Evolutionary conservation across 2,113 vertebrate genomes (phyloP).

Genomic region (Rhegmatorhina hoffmannsi): DNA sequence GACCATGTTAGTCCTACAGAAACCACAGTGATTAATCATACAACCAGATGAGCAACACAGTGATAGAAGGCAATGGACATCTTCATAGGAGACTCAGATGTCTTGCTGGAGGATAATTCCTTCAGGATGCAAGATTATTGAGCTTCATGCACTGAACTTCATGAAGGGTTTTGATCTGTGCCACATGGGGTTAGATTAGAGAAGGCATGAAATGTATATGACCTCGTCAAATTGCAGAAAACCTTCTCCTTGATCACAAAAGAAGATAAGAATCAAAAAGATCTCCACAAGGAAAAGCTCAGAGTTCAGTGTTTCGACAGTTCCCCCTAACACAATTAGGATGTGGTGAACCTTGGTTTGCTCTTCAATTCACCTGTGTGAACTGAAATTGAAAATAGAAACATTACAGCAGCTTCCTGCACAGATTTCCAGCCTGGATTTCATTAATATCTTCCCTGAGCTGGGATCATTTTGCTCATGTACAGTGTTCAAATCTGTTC

Average conservation of each 20-base stretch:
- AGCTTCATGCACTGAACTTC: neutral
- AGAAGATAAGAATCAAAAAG: constrained; percentile 9
- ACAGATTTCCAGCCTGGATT: constrained; percentile 26
- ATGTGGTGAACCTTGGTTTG: constrained; percentile 30
- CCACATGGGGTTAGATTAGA: neutral
- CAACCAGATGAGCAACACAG: neutral
- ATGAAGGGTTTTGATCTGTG: neutral
- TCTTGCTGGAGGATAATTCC: neutral
- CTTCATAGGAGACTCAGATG: neutral
- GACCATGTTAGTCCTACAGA: neutral
- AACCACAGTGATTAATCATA: neutral
- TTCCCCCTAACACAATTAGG: constrained; percentile 7
- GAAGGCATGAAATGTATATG: neutral
- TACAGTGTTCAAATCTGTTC: neutral
- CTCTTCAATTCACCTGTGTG: constrained; percentile 48
- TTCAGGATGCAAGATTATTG: neutral
- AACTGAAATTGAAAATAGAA: constrained; percentile 18
- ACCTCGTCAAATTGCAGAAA: neutral
- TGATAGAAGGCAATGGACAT: neutral
- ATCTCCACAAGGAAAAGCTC: constrained; percentile 38
- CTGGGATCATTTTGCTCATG: constrained; percentile 36
- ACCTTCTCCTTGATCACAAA: neutral
- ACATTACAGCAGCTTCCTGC: constrained; percentile 7
- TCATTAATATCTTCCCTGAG: constrained; percentile 38
- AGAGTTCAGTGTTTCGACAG: neutral